A percentile compares a stretch with the other conserved stretches of the same genome.
These are phyloP conservation scores for Ophonus ardosiacus DNA, from an alignment of 2,888 invertebrate species.

Conservation along the genomic window DNA sequence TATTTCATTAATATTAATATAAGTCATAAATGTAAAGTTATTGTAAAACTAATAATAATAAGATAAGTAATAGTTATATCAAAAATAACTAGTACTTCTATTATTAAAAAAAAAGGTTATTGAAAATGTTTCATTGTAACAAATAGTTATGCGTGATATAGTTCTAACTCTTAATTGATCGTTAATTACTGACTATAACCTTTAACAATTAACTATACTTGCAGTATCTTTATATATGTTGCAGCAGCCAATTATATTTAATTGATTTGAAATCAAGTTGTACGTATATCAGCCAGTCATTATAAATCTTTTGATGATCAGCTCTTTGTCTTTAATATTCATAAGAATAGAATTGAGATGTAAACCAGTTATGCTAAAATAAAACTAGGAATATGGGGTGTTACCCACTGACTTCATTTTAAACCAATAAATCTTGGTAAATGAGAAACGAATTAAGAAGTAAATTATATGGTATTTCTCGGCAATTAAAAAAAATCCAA, in stretches of 20 bases:
- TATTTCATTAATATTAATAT: too few species aligned
- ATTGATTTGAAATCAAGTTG: constrained; percentile 16
- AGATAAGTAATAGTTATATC: not conserved
- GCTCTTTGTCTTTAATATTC: constrained; percentile 10
- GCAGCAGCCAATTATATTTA: constrained; percentile 27
- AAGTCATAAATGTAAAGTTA: too few species aligned
- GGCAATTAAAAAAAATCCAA: not conserved
- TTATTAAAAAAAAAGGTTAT: too few species aligned
- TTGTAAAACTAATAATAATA: not conserved
- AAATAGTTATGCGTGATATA: too few species aligned
- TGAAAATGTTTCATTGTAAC: too few species aligned
- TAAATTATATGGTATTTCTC: not conserved
- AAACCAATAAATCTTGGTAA: not conserved
- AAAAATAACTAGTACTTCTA: too few species aligned
- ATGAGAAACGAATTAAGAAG: not conserved
- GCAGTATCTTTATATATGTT: not conserved
- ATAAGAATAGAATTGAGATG: not conserved
- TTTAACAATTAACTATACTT: constrained; percentile 1
- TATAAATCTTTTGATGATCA: constrained; percentile 15
- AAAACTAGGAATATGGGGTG: not conserved
- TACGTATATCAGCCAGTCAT: constrained; percentile 10
- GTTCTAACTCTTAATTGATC: not conserved
- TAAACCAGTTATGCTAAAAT: not conserved
- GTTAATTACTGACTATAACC: constrained; percentile 3
- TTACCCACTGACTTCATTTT: not conserved